phyloP scores from a whole-genome alignment of 2,888 invertebrate genomes.

The Yponomeuta sedellus region DNA sequence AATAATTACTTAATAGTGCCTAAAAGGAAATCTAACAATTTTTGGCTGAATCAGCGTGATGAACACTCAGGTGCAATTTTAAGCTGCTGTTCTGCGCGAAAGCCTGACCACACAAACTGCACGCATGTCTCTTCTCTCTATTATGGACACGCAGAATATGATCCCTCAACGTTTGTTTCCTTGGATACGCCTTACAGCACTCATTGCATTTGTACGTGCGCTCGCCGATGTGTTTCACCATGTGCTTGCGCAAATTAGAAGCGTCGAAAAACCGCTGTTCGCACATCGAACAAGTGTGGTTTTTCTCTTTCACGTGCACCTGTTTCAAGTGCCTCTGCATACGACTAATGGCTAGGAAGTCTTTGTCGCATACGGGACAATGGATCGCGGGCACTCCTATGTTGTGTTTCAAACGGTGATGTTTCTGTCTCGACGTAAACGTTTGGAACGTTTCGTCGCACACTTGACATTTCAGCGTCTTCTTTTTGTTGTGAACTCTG shows the following conservation, averaged over 20 bases:
- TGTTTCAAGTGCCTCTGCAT: slow-evolving; percentile 57
- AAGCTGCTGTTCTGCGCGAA: slow-evolving; percentile 52
- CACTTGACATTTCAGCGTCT: slow-evolving; percentile 45
- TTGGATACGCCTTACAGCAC: slow-evolving; percentile 67
- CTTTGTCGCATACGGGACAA: slow-evolving; percentile 53
- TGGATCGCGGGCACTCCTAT: slow-evolving; percentile 39
- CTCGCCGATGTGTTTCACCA: slow-evolving; percentile 68
- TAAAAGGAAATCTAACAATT: neutral
- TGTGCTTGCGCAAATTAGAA: slow-evolving; percentile 68
- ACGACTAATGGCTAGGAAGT: slow-evolving; percentile 46
- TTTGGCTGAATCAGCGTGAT: slow-evolving; percentile 31
- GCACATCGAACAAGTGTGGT: slow-evolving; percentile 63
- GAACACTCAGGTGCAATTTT: slow-evolving; percentile 44
- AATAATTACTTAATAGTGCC: too few species aligned
- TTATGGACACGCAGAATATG: slow-evolving; percentile 54
- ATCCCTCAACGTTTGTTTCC: slow-evolving; percentile 52
- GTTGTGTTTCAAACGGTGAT: slow-evolving; percentile 43
- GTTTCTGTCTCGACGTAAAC: slow-evolving; percentile 45
- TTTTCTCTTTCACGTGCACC: slow-evolving; percentile 63
- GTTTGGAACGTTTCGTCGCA: slow-evolving; percentile 51
- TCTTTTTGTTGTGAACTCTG: slow-evolving; percentile 42
- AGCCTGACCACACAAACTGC: slow-evolving; percentile 41
- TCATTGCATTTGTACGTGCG: slow-evolving; percentile 60
- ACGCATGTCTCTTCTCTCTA: slow-evolving; percentile 41
- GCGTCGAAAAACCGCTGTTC: slow-evolving; percentile 69